Evolutionary conservation across 2,888 invertebrate genomes (phyloP), one percentile per base, ranked within the genome.

Genomic region (Euphydryas editha): DNA sequence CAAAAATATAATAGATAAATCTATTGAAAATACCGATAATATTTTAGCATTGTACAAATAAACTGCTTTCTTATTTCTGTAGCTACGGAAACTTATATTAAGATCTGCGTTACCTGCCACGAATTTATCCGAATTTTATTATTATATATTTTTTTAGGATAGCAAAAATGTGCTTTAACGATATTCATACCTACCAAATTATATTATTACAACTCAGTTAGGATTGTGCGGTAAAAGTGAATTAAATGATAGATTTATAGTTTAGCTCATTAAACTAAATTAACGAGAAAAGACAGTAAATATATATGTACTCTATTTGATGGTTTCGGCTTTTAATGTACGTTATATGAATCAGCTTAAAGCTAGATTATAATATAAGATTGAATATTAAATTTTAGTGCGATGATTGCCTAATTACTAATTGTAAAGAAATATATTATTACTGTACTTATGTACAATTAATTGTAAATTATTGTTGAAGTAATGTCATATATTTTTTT

Each of bases 331-430:
- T 58, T 58, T 21, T 39, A 57, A 49, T 58, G 49, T 58, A 58
- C 17, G 18, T 44, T 11, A 59, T 24, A 42, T 59, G 51, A 42
- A 18, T n/a, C 30, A 64, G 58, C 51, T 64, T 42, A 59, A 54
- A 58, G 51, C 36, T 63, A 63, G 63, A 13, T 56, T 21, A n/a
- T 63, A 44, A n/a, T 51, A 13, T 63, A 58, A 58, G 58, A 58
- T 24, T 18, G 42, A 56, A 47, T n/a, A 63, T 54, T 49, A 49
- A 61, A 51, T 46, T n/a, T 36, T 20, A 60, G 11, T 49, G 49
- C 24, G 24, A 49, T n/a, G 18, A 56, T 49, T 63, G 57, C 39
- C 51, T 64, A 57, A 17, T 62, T 17, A 36, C 8, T 54, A 54
- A 30, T 17, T 20, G 17, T 54, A 54, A 54, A 57, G 37, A 49